Evolutionary conservation across 2,888 invertebrate species (phyloP), one percentile per base, ranked within the genome.

Genomic region (Cerceris rybyensis): DNA sequence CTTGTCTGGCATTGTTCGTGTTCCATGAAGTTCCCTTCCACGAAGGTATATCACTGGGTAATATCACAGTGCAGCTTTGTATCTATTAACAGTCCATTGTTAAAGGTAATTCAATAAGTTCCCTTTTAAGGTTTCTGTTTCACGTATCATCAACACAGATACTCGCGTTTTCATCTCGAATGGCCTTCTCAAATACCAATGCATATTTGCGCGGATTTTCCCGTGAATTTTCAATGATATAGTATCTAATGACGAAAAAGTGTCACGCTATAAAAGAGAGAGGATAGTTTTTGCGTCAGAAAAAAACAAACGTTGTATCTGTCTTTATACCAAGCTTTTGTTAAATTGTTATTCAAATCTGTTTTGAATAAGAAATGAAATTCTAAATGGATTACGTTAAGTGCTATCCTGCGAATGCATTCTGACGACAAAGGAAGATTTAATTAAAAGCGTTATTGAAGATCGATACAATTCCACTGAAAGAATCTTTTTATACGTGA

Each of bases 1-100:
- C 28, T 28, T 64, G 50, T 9, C 43, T 28, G 43, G 16, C 16
- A 71, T 59, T 59, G 71, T 71, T 67, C 52, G 46, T 11, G 46
- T 46, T 46, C 46, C 46, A 46, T 8, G 46, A 11, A 46, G 11
- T 13, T 2, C 16, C n/a, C 4, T 28, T 28, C 28, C 28, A 28
- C 28, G 28, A 28, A 28, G 28, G 39, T 42, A 43, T 50, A 43
- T 46, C 14, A 28, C 43, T 42, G 13, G 0, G 7, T n/a, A 67
- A 16, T 11, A 9, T 58, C n/a, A 42, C 14, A 7, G 41, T 9
- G 55, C 7, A 28, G 11, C n/a, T 11, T 28, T 41, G 13, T 28
- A 6, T 28, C 11, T 52, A n/a, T 9, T 52, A 49, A 49, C 60
- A 61, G 46, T 17, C 46, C 11, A 61, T 61, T 61, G 14, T 58